Conservation (phyloP, 2,797 vertebrate genomes). For the Bradypodion pumilum region DNA sequence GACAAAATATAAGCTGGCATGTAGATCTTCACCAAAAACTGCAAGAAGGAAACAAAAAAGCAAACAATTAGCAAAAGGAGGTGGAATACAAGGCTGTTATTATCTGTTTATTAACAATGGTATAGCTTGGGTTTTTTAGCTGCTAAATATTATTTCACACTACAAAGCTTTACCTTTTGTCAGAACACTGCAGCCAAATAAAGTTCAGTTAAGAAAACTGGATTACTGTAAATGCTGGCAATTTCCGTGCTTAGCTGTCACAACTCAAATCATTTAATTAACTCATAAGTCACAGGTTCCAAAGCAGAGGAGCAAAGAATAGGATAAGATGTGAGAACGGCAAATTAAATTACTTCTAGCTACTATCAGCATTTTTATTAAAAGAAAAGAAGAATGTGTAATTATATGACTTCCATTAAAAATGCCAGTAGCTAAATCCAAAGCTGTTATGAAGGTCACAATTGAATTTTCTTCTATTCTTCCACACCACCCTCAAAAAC, state of each 20-base stretch:
- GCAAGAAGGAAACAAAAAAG: constrained; percentile 59
- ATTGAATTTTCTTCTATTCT: too few species aligned
- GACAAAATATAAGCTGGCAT: constrained; percentile 99
- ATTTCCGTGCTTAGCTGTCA: background rate
- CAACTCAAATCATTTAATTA: background rate
- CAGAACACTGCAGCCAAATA: background rate
- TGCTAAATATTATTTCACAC: background rate
- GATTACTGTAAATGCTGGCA: background rate
- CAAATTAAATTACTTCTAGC: background rate
- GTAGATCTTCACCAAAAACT: constrained; percentile 98
- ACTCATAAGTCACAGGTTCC: background rate
- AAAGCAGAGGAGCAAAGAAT: background rate
- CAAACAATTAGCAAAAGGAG: background rate
- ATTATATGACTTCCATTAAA: background rate
- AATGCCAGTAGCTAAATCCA: background rate
- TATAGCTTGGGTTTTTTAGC: background rate
- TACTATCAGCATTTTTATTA: background rate
- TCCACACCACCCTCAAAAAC: too few species aligned
- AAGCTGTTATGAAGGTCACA: too few species aligned
- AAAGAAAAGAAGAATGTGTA: background rate
- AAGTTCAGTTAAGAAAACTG: background rate
- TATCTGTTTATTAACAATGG: background rate
- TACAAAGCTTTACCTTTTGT: background rate
- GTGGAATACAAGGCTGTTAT: background rate
- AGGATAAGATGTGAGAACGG: background rate